Conservation (phyloP, 2,888 invertebrate genomes). For the Xylocampa areola region DNA sequence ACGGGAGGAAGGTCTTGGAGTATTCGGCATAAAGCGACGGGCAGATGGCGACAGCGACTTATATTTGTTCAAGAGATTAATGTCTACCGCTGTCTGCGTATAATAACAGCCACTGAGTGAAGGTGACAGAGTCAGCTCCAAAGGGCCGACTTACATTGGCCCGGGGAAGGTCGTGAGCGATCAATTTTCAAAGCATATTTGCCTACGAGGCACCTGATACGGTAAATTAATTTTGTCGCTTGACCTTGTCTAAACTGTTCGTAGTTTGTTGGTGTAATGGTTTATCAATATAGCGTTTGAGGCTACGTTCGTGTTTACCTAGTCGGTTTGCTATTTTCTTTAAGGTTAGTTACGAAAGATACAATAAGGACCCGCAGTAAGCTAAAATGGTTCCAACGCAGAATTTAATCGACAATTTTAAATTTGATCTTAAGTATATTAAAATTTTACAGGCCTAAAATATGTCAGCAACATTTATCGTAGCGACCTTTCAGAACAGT, state of each 20-base stretch:
- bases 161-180: slow-evolving; percentile 21
- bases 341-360: slow-evolving; percentile 25
- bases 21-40: slow-evolving; percentile 47
- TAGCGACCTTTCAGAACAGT: slow-evolving; percentile 7
- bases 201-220: slow-evolving; percentile 32
- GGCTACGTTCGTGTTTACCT: slow-evolving; percentile 18
- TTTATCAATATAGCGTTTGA: slow-evolving; percentile 27
- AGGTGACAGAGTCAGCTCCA: slow-evolving; percentile 54
- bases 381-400: too few species aligned
- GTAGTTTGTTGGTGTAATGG: slow-evolving; percentile 17
- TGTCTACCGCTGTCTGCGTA: slow-evolving; percentile 70
- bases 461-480: slow-evolving; percentile 22
- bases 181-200: slow-evolving; percentile 51
- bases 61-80: slow-evolving; percentile 80
- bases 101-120: slow-evolving; percentile 59
- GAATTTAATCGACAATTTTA: too few species aligned
- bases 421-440: not conserved
- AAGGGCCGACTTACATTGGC: slow-evolving; percentile 28
- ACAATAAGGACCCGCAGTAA: too few species aligned
- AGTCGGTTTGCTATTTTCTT: not conserved
- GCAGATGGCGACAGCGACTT: slow-evolving; percentile 72
- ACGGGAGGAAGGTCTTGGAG: slow-evolving; percentile 27
- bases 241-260: slow-evolving; percentile 34
- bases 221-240: slow-evolving; percentile 41
- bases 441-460: slow-evolving; percentile 10